Base-by-base conservation (phyloP, 2,797 vertebrate genomes). In the Danio choprae region DNA sequence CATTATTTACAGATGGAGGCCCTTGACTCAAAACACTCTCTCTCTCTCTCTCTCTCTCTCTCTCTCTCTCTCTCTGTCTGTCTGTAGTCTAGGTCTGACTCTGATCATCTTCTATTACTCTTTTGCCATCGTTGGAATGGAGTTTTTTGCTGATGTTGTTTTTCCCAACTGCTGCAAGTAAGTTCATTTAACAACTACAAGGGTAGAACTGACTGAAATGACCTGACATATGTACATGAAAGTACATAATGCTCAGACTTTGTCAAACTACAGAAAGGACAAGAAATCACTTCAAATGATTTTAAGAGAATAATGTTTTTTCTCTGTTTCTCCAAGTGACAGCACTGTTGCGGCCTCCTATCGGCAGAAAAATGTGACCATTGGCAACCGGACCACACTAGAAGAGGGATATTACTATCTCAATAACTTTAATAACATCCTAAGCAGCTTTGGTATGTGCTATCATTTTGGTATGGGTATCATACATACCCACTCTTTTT, bases 101-200 rank as follows among this genome's bases (percentile, higher is more conserved):
- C 90, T 99, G 82, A 95, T 99, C 84, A 99, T 96, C 90, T 98
- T 99, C 90, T 98, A 99, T 90, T 99, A 99, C 77, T 99, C 97
- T 79, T 99, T 99, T 80, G 97, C 97, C 89, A 99, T 99, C 3
- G 95, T 98, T 83, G 98, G 97, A 83, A 98, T 99, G 98, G 98
- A 99, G 88, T 98, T 98, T 90, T 99, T 99, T 48, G 96, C 94
- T 11, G 96, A 94, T 0, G 95, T 93, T 40, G 90, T 99, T 83
- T 96, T 93, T 88, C 97, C 95, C 0, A 98, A 98, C 93, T 99
- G 98, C 91, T 99, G 98, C 97, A 98, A 96, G 98, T 99, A 90
- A 95, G 97, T 94, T 41, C 20, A 11, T 7, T 5, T 10, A 40
- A 38, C 18, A 4, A 6, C 5, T 6, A 20, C 64, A 29, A 41